Evolutionary conservation across 2,797 vertebrate genomes (phyloP).

Genomic region (Fratercula arctica): DNA sequence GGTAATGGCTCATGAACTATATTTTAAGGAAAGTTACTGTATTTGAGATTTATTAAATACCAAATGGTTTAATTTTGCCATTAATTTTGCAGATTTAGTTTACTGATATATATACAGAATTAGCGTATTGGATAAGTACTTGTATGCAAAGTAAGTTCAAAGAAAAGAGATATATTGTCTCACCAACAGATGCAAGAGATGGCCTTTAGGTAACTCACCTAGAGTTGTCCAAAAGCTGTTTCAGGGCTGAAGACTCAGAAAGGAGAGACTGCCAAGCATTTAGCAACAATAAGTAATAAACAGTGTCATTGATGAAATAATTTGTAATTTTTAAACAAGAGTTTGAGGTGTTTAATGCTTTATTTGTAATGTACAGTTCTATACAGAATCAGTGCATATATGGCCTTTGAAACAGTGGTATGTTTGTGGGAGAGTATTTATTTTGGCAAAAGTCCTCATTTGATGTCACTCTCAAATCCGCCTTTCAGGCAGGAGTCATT

Average conservation of each 20-base stretch:
- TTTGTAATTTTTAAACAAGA: not conserved
- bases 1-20: fast-evolving
- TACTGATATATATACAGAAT: not conserved
- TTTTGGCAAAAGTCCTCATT: not conserved
- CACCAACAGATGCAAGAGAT: not conserved
- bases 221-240: not conserved
- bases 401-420: not conserved
- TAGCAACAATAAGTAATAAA: not conserved
- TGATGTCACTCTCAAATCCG: not conserved
- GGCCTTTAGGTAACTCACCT: not conserved
- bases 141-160: not conserved
- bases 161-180: not conserved
- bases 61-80: not conserved
- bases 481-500: not conserved
- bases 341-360: not conserved
- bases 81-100: not conserved
- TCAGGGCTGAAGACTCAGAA: not conserved
- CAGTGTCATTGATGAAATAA: not conserved
- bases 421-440: not conserved
- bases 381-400: not conserved
- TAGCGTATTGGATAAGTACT: not conserved
- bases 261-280: not conserved
- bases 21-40: not conserved
- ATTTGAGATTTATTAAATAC: not conserved
- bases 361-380: not conserved